These are phyloP conservation scores for Hydrocynus forskahlii DNA, from an alignment of 2,797 vertebrate species.

Conservation along the genomic window DNA sequence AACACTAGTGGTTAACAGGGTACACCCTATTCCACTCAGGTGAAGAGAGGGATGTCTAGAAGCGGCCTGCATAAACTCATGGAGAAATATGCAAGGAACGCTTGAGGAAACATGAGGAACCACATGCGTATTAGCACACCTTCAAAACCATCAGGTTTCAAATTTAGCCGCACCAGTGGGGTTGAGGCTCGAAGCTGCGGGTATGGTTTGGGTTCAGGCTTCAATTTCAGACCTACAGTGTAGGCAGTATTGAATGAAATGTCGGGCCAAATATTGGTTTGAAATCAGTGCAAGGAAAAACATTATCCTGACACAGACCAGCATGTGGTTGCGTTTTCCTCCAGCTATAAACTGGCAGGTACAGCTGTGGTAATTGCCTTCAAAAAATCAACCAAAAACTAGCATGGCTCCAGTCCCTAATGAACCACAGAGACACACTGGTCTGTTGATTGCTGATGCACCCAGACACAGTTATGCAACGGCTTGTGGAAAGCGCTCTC, in stretches of 20 bases:
- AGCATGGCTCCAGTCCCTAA: neutral
- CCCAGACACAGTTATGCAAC: constrained; percentile 33
- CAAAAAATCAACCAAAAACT: constrained; percentile 26
- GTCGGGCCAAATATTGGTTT: too few relatives aligned
- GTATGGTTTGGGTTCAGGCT: too few relatives aligned
- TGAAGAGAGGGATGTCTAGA: neutral
- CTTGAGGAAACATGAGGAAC: neutral
- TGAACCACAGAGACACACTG: constrained; percentile 3
- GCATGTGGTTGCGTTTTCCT: neutral
- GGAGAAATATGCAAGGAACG: neutral
- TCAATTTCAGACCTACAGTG: too few relatives aligned
- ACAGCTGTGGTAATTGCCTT: constrained; percentile 28
- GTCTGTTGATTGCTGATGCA: constrained; percentile 46
- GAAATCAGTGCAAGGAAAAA: constrained; percentile 6
- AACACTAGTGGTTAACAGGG: constrained; percentile 10
- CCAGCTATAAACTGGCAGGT: constrained; percentile 16
- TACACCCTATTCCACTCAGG: neutral
- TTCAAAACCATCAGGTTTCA: neutral
- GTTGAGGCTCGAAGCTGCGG: too few relatives aligned
- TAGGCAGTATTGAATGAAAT: too few relatives aligned
- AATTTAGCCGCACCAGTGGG: neutral
- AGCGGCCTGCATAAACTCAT: too few relatives aligned
- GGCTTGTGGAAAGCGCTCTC: constrained; percentile 28
- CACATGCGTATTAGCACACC: neutral
- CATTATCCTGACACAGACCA: neutral